Conservation (phyloP, 2,888 invertebrate species). For the Amorpha juglandis region DNA sequence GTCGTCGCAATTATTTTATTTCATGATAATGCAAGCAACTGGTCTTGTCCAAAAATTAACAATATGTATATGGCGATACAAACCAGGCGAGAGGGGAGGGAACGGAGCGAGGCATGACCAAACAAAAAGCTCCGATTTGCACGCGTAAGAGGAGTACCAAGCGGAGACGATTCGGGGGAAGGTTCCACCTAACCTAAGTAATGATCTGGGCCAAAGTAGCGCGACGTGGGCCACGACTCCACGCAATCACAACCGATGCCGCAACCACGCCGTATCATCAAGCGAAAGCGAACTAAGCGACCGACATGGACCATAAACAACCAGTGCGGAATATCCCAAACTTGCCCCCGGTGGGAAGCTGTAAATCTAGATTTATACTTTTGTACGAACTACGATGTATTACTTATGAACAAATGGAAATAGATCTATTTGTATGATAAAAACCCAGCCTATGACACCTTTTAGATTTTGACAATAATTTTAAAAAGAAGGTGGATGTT, state of each 20-base stretch:
- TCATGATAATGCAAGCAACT: too few species aligned
- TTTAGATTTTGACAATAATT: neutral
- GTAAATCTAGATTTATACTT: neutral
- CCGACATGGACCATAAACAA: neutral
- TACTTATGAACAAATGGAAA: neutral
- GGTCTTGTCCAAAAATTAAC: too few species aligned
- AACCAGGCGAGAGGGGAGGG: too few species aligned
- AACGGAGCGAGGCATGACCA: too few species aligned
- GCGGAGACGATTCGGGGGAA: too few species aligned
- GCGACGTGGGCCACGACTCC: neutral
- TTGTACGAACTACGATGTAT: neutral
- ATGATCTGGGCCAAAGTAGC: too few species aligned
- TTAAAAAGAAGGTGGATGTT: neutral
- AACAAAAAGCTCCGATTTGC: too few species aligned
- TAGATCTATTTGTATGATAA: neutral
- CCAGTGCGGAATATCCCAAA: neutral
- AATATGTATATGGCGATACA: too few species aligned
- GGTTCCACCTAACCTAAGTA: too few species aligned
- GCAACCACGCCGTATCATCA: neutral
- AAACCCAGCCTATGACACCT: conserved; percentile 11
- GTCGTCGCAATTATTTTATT: too few species aligned
- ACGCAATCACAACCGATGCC: too few species aligned
- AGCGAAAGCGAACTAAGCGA: neutral
- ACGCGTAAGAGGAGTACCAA: too few species aligned
- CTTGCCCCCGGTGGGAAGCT: neutral